phyloP scores from a whole-genome alignment of 2,113 vertebrate genomes.

The Eubucco bourcierii region DNA sequence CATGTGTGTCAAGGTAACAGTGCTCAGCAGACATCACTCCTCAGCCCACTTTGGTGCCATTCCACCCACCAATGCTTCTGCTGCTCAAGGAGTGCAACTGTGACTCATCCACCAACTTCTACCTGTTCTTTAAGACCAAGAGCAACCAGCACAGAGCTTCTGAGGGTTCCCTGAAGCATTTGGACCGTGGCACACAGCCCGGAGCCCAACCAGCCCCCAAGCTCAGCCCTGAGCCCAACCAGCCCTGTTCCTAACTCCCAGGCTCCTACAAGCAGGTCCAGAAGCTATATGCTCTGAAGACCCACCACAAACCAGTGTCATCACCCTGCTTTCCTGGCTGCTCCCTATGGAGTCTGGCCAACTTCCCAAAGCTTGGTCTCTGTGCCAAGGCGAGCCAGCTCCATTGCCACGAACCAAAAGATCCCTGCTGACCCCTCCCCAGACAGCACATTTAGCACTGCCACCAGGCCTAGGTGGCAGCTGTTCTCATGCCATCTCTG shows the following conservation, averaged over 20 bases:
- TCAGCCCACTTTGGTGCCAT: background rate
- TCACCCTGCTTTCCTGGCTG: fast-evolving
- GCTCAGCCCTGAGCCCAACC: background rate
- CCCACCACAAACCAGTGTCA: background rate
- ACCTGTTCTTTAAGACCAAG: background rate
- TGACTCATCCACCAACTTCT: background rate
- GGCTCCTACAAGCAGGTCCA: fast-evolving
- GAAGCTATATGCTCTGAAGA: fast-evolving
- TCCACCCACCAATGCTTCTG: background rate
- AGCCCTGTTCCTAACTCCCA: no score
- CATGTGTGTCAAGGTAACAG: background rate
- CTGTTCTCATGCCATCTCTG: background rate
- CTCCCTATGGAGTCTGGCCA: fast-evolving
- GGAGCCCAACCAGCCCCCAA: background rate
- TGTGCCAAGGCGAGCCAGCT: fast-evolving
- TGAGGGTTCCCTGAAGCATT: background rate
- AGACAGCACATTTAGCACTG: background rate
- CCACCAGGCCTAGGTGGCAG: background rate
- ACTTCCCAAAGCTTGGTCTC: fast-evolving
- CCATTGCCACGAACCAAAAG: fast-evolving
- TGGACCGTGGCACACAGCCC: background rate
- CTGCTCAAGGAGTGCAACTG: background rate
- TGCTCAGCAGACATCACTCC: background rate
- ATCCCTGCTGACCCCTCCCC: no score
- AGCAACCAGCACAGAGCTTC: background rate